phyloP scores from a whole-genome alignment of 2,888 invertebrate species.

The Leuctra nigra region DNA sequence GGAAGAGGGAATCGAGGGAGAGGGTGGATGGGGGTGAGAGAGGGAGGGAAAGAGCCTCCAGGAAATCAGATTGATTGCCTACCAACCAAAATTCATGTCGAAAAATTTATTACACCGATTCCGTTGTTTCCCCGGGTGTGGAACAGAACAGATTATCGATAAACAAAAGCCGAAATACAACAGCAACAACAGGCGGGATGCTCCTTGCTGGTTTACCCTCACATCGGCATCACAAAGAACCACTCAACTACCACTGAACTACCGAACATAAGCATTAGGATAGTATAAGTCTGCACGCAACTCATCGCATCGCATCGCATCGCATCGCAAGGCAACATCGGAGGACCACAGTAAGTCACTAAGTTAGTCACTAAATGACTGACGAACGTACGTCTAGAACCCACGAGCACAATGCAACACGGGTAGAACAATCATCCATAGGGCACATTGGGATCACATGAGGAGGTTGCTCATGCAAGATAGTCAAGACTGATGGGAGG shows the following conservation, averaged over 20 bases:
- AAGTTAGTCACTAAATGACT: not conserved
- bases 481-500: conserved; percentile 23
- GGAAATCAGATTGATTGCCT: conserved; percentile 27
- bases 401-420: conserved; percentile 24
- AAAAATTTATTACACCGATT: conserved; percentile 25
- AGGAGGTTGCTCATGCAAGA: conserved; percentile 29
- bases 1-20: not conserved
- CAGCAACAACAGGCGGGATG: conserved; percentile 5
- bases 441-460: conserved; percentile 11
- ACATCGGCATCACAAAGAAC: conserved; percentile 6
- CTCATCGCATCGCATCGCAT: not conserved
- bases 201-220: not conserved
- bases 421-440: conserved; percentile 12
- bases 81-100: conserved; percentile 27
- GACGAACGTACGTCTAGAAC: not conserved
- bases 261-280: not conserved
- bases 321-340: not conserved
- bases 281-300: not conserved
- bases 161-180: conserved; percentile 17
- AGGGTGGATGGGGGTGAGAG: not conserved
- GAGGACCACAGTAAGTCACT: not conserved
- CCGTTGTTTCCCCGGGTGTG: conserved; percentile 8
- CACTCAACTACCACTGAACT: conserved; percentile 1
- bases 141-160: conserved; percentile 20
- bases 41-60: conserved; percentile 17